These are phyloP conservation scores for Lophochroa leadbeateri DNA, from an alignment of 2,113 vertebrate genomes.

Conservation along the genomic window DNA sequence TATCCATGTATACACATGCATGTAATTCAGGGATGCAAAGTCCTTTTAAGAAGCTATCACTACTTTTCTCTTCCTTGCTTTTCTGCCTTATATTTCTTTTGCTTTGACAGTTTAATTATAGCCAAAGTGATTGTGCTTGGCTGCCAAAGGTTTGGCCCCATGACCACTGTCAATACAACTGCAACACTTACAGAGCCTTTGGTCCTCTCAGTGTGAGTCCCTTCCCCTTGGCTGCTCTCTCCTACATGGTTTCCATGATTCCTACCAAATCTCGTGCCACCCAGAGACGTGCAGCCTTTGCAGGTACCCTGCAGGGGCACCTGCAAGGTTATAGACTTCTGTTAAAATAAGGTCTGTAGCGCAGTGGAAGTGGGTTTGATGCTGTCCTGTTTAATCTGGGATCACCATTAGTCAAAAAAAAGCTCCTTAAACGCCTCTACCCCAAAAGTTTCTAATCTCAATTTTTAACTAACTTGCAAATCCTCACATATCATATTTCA, in stretches of 20 bases:
- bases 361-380: neutral
- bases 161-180: neutral
- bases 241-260: fast-evolving
- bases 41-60: neutral
- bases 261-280: neutral
- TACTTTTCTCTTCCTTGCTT: neutral
- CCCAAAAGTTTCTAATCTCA: neutral
- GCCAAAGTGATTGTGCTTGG: neutral
- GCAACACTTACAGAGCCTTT: neutral
- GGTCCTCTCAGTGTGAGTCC: fast-evolving
- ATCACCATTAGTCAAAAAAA: neutral
- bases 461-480: constrained; percentile 4
- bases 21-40: neutral
- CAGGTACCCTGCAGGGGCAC: fast-evolving
- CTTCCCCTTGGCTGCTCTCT: neutral
- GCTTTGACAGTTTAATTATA: neutral
- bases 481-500: neutral
- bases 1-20: fast-evolving
- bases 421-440: neutral
- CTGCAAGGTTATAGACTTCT: fast-evolving
- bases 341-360: neutral
- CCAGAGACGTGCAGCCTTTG: neutral
- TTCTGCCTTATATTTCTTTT: neutral
- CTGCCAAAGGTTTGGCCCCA: neutral
- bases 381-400: neutral